These are phyloP conservation scores for Ophiodon elongatus DNA, from an alignment of 2,113 vertebrate species.

Conservation along the genomic window DNA sequence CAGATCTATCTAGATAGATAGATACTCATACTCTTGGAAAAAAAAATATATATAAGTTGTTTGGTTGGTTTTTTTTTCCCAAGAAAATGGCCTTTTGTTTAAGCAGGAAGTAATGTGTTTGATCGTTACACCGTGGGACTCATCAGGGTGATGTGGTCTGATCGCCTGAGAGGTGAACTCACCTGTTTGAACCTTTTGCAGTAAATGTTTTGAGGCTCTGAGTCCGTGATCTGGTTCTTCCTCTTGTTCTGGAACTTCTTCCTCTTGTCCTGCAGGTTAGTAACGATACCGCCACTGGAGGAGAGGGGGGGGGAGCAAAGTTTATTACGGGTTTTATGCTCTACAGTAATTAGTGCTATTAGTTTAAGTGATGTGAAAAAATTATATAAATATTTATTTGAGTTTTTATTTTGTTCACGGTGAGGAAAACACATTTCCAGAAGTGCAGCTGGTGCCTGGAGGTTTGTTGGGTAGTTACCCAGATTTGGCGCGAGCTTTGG, in stretches of 20 bases:
- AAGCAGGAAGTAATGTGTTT: not conserved
- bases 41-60: no score
- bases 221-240: constrained; percentile 78
- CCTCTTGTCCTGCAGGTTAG: constrained; percentile 84
- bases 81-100: not conserved
- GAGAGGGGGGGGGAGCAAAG: not conserved
- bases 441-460: not conserved
- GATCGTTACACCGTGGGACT: no score
- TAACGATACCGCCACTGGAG: constrained; percentile 79
- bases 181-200: constrained; percentile 92
- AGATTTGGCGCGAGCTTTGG: constrained; percentile 89
- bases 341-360: not conserved
- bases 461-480: constrained; percentile 73
- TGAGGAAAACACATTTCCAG: not conserved
- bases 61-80: not conserved
- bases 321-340: not conserved
- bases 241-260: constrained; percentile 90
- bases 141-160: no score
- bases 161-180: no score
- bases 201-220: constrained; percentile 83
- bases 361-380: no score
- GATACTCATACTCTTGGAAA: no score
- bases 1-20: no score
- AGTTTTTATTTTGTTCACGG: no score
- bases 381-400: no score